phyloP scores from a whole-genome alignment of 1,140 invertebrate species.

The Colletes latitarsis region DNA sequence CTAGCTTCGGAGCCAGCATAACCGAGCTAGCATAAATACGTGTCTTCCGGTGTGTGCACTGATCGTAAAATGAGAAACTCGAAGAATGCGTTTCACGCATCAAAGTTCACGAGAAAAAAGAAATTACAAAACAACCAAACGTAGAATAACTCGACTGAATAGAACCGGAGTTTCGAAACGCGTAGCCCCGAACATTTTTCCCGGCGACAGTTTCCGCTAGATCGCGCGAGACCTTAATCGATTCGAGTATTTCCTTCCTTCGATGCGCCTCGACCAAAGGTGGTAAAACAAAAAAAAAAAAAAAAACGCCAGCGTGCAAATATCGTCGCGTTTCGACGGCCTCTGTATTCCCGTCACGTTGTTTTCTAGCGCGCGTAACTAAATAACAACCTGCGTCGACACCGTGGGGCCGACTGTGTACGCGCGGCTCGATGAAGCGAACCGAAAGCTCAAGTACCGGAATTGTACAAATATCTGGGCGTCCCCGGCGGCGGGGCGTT shows the following conservation, averaged over 20 bases:
- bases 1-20: too few relatives aligned
- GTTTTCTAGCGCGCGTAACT: slow-evolving; percentile 23
- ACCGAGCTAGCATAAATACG: too few relatives aligned
- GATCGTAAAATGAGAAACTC: too few relatives aligned
- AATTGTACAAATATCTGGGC: background rate
- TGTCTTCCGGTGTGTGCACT: too few relatives aligned
- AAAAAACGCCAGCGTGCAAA: slow-evolving; percentile 8
- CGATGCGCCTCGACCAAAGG: background rate
- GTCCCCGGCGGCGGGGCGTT: slow-evolving; percentile 4
- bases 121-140: too few relatives aligned
- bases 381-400: slow-evolving; percentile 22
- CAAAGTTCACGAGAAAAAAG: too few relatives aligned
- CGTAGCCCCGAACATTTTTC: too few relatives aligned
- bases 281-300: background rate
- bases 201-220: background rate
- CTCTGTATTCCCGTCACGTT: slow-evolving; percentile 11
- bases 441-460: background rate
- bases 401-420: background rate
- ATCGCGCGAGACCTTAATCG: background rate
- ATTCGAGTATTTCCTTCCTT: background rate
- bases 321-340: background rate
- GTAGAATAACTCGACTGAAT: too few relatives aligned
- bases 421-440: background rate
- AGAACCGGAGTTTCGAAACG: too few relatives aligned
- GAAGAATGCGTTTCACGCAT: too few relatives aligned